A percentile compares a stretch with the other conserved stretches of the same genome.
Evolutionary conservation across 2,113 vertebrate species (phyloP).

Genomic region (Megaptera novaeangliae): DNA sequence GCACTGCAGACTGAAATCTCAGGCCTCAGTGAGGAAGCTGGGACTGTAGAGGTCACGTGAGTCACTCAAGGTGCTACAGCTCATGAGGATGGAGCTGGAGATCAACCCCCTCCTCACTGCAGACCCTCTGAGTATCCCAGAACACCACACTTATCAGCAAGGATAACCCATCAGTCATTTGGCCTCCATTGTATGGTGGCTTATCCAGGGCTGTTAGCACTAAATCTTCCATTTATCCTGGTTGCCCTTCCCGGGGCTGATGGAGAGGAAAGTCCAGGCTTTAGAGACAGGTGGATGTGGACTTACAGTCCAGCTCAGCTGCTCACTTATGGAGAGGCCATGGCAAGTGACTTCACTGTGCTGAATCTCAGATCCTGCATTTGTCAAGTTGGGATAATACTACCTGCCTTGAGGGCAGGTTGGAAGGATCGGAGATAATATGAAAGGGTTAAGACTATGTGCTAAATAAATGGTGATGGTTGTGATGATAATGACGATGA

Average conservation of each 20-base stretch:
- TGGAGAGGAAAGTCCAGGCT: not conserved
- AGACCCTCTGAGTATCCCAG: not conserved
- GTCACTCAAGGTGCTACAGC: not conserved
- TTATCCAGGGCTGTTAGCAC: not conserved
- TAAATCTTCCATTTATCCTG: not conserved
- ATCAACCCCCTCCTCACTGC: not conserved
- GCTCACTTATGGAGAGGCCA: not conserved
- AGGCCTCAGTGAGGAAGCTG: not conserved
- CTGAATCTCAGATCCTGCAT: not conserved
- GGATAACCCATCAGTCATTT: not conserved
- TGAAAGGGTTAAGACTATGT: not conserved
- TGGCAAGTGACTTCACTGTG: not conserved
- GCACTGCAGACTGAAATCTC: not conserved
- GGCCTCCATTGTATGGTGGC: not conserved
- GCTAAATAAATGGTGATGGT: too few relatives aligned
- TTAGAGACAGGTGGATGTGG: not conserved
- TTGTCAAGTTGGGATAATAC: not conserved
- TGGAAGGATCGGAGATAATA: not conserved
- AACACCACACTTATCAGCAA: not conserved
- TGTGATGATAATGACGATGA: not conserved
- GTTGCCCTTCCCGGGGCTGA: not conserved
- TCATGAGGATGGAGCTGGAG: not conserved
- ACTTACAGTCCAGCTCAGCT: not conserved
- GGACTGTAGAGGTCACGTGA: not conserved
- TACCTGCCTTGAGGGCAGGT: not conserved